Evolutionary conservation across 2,888 invertebrate species (phyloP), one percentile per base, ranked within the genome.

Genomic region (Tricholauxania praeusta): DNA sequence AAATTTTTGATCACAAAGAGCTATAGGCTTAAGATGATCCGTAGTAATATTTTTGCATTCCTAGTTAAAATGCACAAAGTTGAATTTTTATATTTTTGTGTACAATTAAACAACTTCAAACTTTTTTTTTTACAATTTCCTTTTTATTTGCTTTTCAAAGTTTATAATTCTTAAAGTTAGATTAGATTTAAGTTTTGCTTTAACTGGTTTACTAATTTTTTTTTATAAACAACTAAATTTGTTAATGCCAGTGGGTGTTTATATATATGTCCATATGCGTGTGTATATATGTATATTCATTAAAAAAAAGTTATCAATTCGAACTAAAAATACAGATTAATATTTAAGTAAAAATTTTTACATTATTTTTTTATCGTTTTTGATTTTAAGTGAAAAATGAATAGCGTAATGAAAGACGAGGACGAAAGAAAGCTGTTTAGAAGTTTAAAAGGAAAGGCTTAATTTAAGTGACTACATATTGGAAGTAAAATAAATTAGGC

Each of bases 131-230:
- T 53, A 66, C 32, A 65, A 52, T 62, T 71, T 77, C 49, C 60
- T 74, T 19, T 66, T 48, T 53, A 57, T 64, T 64, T 71, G 52
- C 70, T 76, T 72, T 62, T 73, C 57, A 72, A 64, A 52, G 75
- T 76, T 71, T 55, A 76, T 73, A 67, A 65, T 75, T 75, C 71
- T 75, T 32, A 32, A 14, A 32, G 12, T 15, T 32, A 32, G 28
- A 10, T 60, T 60, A n/a, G 73, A 75, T 73, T 76, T 76, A 75
- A 71, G 72, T 73, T 71, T 57, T 59, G 22, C 73, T 76, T 75
- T 32, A 14, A 32, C n/a, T 76, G 49, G 62, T 69, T 63, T 65
- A 59, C 78, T 73, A 78, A 75, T 79, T 78, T 76, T 80, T 66
- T 32, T 78, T 66, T 47, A 48, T 67, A 47, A 67, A 55, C 67